Percentiles rank a stretch among this genome's conserved stretches.
Conservation (phyloP, 1,140 invertebrate species). For the Medauroidea extradentata region DNA sequence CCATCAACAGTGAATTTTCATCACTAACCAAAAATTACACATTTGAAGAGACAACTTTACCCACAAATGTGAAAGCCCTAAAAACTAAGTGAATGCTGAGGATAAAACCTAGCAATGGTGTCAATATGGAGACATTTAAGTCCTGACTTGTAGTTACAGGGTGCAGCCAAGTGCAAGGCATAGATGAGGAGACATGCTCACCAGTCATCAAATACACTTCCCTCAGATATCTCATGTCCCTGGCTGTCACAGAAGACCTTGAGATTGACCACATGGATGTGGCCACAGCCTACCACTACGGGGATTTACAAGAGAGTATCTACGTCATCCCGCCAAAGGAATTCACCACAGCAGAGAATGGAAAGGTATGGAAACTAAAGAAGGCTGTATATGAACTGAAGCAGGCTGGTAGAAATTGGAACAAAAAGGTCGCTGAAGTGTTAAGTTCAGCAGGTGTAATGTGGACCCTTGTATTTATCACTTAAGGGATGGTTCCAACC, state of each 20-base stretch:
- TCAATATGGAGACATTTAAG: slow-evolving; percentile 9
- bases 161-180: slow-evolving; percentile 15
- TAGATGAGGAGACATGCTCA: slow-evolving; percentile 27
- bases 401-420: slow-evolving; percentile 30
- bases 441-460: slow-evolving; percentile 12
- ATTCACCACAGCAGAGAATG: not conserved
- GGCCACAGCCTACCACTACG: slow-evolving; percentile 44
- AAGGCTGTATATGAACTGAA: slow-evolving; percentile 31
- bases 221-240: slow-evolving; percentile 24
- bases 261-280: slow-evolving; percentile 36
- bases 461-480: slow-evolving; percentile 7
- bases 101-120: not conserved
- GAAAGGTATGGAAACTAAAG: slow-evolving; percentile 20
- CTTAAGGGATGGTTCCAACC: slow-evolving; percentile 31
- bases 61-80: not conserved
- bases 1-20: not conserved
- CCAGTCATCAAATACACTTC: slow-evolving; percentile 25
- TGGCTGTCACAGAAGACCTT: slow-evolving; percentile 19
- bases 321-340: slow-evolving; percentile 41
- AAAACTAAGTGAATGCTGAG: not conserved
- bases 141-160: slow-evolving; percentile 19
- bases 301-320: slow-evolving; percentile 38
- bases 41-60: not conserved
- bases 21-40: not conserved
- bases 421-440: slow-evolving; percentile 3